phyloP scores from a whole-genome alignment of 1,140 invertebrate genomes.

The Drosophila saltans region DNA sequence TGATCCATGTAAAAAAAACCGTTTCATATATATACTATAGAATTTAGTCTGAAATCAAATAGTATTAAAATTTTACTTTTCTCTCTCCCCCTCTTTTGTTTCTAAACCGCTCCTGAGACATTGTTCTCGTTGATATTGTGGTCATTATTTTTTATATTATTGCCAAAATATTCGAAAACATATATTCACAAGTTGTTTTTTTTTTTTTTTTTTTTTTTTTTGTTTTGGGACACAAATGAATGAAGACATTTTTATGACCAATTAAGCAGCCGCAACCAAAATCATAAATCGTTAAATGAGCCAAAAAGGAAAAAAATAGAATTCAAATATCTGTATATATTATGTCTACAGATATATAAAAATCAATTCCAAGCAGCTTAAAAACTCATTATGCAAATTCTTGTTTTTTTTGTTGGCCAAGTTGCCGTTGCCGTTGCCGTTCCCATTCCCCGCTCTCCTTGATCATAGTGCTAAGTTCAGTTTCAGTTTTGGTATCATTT shows the following conservation, averaged over 20 bases:
- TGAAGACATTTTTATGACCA: slow-evolving; percentile 79
- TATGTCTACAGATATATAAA: slow-evolving; percentile 15
- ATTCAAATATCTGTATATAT: slow-evolving; percentile 26
- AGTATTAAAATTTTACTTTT: too few species aligned
- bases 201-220: slow-evolving; percentile 20
- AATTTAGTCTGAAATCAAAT: too few species aligned
- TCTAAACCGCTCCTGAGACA: neutral
- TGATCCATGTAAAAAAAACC: too few species aligned
- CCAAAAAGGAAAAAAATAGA: slow-evolving; percentile 26
- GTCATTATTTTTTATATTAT: slow-evolving; percentile 12
- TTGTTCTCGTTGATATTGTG: slow-evolving; percentile 23
- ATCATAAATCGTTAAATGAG: slow-evolving; percentile 66
- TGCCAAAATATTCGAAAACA: slow-evolving; percentile 19
- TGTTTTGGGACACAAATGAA: slow-evolving; percentile 51
- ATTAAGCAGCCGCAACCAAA: slow-evolving; percentile 62
- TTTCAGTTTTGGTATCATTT: slow-evolving; percentile 24
- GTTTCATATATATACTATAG: too few species aligned
- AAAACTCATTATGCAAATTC: slow-evolving; percentile 80
- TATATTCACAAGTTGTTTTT: slow-evolving; percentile 30
- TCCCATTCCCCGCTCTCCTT: slow-evolving; percentile 21
- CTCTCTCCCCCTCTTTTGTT: neutral
- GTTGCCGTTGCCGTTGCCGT: too few species aligned
- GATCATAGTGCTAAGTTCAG: neutral
- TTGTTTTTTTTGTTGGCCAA: neutral
- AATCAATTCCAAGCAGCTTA: slow-evolving; percentile 73